phyloP scores from a whole-genome alignment of 2,113 vertebrate genomes.

The Anguilla rostrata region DNA sequence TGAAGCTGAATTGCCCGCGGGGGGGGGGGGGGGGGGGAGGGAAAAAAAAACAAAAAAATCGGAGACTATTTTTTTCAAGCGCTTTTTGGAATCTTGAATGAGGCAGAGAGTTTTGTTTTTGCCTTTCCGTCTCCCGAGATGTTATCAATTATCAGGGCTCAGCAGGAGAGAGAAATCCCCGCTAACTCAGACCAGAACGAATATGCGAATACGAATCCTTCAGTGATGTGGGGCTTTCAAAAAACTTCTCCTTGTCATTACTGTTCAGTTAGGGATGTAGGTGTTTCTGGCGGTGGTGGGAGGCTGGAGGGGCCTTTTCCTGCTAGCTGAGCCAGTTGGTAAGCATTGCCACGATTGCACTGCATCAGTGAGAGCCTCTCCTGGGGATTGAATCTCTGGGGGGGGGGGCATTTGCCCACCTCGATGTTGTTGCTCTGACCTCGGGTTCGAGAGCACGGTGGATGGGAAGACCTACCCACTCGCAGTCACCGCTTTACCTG shows the following conservation, averaged over 20 bases:
- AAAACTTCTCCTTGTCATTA: neutral
- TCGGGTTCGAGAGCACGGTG: constrained; percentile 41
- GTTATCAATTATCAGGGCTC: neutral
- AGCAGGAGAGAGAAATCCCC: neutral
- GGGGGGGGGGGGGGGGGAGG: too few relatives aligned
- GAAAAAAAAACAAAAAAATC: neutral
- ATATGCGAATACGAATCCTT: constrained; percentile 1
- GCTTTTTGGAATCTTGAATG: neutral
- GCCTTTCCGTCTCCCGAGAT: neutral
- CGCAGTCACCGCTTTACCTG: constrained; percentile 53
- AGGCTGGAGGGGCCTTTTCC: neutral
- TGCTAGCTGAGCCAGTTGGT: too few relatives aligned
- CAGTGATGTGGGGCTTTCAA: neutral
- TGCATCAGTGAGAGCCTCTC: too few relatives aligned
- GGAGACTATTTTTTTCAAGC: neutral
- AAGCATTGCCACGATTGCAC: too few relatives aligned
- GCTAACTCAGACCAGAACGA: neutral
- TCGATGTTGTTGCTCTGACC: constrained; percentile 46
- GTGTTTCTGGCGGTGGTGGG: neutral
- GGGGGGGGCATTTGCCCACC: neutral
- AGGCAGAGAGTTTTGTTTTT: neutral
- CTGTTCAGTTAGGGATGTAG: neutral
- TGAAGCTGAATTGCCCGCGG: neutral
- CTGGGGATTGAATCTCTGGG: too few relatives aligned
- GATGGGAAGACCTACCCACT: constrained; percentile 36